These are phyloP conservation scores for Trachythela sp. DNA, from an alignment of 64 coral and sea anemone species.

Conservation along the genomic window DNA sequence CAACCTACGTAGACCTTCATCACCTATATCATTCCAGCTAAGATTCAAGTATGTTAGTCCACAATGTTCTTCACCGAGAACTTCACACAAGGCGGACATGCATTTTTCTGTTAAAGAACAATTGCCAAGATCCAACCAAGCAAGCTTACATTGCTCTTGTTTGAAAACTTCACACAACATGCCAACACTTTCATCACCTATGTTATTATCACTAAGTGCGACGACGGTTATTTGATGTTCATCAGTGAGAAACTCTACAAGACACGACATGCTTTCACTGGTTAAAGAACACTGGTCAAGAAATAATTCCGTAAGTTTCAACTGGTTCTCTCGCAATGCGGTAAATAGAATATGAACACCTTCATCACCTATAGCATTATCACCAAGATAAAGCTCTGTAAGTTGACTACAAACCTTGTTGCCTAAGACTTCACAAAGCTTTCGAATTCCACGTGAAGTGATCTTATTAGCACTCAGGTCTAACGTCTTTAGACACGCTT, in stretches of 20 bases:
- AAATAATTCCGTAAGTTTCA: background rate
- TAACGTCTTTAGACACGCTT: background rate
- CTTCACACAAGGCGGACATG: background rate
- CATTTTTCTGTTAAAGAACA: background rate
- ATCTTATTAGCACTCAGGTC: background rate
- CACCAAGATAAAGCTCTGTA: background rate
- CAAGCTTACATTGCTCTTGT: no score
- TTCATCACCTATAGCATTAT: background rate
- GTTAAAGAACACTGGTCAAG: background rate
- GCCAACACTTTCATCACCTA: background rate
- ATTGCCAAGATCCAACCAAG: no score
- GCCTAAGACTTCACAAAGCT: background rate
- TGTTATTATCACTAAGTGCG: background rate
- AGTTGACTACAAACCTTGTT: background rate
- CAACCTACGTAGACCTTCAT: background rate
- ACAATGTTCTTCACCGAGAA: background rate
- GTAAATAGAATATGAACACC: background rate
- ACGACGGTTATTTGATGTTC: background rate
- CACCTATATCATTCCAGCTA: background rate
- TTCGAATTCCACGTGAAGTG: background rate
- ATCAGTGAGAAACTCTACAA: background rate
- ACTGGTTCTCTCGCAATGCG: background rate
- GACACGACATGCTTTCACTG: background rate
- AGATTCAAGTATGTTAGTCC: background rate
- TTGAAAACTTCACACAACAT: background rate